Evolutionary conservation across 2,888 invertebrate genomes (phyloP).

Genomic region (Pyrrhia umbra): DNA sequence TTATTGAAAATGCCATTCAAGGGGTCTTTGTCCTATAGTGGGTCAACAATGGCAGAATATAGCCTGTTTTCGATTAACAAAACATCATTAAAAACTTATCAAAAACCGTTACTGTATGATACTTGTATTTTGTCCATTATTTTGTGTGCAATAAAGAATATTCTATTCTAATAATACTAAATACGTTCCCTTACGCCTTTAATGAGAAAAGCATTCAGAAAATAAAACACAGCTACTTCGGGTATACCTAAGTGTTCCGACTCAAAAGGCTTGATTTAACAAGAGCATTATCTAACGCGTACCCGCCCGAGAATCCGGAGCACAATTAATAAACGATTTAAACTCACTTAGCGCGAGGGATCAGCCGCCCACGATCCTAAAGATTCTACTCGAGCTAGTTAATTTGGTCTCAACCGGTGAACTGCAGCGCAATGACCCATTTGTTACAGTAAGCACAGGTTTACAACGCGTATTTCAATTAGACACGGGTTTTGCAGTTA

Average conservation of each 20-base stretch:
- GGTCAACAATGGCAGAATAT: no score
- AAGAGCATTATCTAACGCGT: constrained; percentile 11
- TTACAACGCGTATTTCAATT: not conserved
- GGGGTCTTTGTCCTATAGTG: no score
- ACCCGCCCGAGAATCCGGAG: constrained; percentile 17
- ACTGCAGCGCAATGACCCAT: constrained; percentile 15
- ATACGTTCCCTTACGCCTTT: no score
- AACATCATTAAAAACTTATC: no score
- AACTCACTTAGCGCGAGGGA: constrained; percentile 42
- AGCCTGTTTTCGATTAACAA: no score
- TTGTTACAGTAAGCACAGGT: constrained; percentile 12
- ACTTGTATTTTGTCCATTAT: no score
- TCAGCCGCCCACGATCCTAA: constrained; percentile 31
- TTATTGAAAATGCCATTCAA: no score
- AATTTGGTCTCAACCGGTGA: constrained; percentile 16
- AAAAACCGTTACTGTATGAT: no score
- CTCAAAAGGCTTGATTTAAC: constrained; percentile 2
- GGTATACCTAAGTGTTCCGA: not conserved
- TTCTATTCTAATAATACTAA: no score
- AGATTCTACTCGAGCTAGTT: constrained; percentile 13
- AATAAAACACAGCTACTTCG: no score
- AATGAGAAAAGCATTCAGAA: no score
- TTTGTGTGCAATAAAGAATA: no score
- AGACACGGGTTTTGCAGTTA: not conserved
- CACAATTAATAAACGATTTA: constrained; percentile 51